phyloP scores from a whole-genome alignment of 2,797 vertebrate genomes.

The Cuculus canorus region DNA sequence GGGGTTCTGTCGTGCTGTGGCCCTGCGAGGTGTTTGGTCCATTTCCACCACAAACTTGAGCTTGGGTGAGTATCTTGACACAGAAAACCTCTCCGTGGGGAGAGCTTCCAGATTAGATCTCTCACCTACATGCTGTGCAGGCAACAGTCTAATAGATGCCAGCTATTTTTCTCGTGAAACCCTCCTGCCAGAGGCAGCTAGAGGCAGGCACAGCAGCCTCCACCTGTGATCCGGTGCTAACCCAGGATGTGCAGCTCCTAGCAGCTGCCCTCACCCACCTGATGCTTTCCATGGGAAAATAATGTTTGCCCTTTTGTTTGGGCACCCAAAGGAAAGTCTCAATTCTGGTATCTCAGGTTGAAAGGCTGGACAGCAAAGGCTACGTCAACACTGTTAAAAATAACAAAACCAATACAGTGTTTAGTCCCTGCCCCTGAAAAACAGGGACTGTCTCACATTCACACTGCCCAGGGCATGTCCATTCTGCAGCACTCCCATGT shows the following conservation, averaged over 20 bases:
- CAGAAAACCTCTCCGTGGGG: neutral
- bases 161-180: neutral
- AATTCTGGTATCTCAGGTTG: neutral
- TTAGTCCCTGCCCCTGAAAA: neutral
- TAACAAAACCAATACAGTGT: neutral
- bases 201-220: neutral
- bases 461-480: neutral
- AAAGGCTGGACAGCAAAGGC: neutral
- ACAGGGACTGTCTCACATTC: neutral
- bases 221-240: neutral
- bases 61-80: accelerated
- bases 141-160: neutral
- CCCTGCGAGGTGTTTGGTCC: neutral
- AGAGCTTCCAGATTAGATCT: neutral
- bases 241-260: neutral
- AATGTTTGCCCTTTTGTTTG: neutral
- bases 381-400: neutral
- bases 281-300: neutral
- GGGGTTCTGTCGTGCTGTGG: neutral
- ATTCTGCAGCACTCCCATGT: neutral
- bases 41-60: neutral
- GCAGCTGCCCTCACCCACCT: neutral
- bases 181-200: neutral
- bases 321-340: neutral
- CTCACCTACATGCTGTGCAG: neutral